These are phyloP conservation scores for Scaptomyza reducta DNA, from an alignment of 2,888 invertebrate genomes.

Conservation along the genomic window DNA sequence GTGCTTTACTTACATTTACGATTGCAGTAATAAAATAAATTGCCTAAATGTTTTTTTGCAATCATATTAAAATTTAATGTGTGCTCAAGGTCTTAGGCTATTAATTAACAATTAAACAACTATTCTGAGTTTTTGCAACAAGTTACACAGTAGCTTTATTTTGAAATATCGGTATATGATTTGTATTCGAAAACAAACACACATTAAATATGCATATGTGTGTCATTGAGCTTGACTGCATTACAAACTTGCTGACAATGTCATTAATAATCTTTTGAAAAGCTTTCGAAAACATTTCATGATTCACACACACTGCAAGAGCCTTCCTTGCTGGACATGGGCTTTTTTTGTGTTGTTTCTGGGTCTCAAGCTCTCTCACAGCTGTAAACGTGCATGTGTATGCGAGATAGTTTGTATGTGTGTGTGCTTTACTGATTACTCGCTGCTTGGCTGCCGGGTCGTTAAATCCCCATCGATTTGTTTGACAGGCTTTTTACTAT, in stretches of 20 bases:
- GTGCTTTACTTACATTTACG: background rate
- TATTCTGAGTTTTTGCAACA: no score
- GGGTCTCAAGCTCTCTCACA: constrained; percentile 15
- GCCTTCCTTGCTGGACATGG: constrained; percentile 27
- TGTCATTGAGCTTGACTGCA: background rate
- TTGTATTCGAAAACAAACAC: background rate
- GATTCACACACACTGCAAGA: constrained; percentile 32
- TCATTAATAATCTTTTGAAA: constrained; percentile 15
- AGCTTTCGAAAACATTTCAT: constrained; percentile 13
- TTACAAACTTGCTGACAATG: background rate
- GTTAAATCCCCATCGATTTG: constrained; percentile 70
- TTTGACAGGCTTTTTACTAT: constrained; percentile 66
- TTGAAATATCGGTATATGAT: no score
- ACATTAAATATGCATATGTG: background rate
- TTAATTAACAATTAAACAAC: background rate
- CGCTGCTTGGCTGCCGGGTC: constrained; percentile 3
- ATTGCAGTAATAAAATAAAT: background rate
- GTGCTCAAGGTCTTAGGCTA: no score
- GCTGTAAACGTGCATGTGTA: constrained; percentile 7
- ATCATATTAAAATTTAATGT: background rate
- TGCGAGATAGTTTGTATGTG: background rate
- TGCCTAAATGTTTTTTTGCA: no score
- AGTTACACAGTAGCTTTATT: no score
- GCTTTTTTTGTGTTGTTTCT: constrained; percentile 1
- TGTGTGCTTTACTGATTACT: constrained; percentile 2